Percentiles rank a stretch among this genome's conserved stretches.
These are phyloP conservation scores for Microcebus jonahi DNA, from an alignment of 2,113 vertebrate species.

Conservation along the genomic window DNA sequence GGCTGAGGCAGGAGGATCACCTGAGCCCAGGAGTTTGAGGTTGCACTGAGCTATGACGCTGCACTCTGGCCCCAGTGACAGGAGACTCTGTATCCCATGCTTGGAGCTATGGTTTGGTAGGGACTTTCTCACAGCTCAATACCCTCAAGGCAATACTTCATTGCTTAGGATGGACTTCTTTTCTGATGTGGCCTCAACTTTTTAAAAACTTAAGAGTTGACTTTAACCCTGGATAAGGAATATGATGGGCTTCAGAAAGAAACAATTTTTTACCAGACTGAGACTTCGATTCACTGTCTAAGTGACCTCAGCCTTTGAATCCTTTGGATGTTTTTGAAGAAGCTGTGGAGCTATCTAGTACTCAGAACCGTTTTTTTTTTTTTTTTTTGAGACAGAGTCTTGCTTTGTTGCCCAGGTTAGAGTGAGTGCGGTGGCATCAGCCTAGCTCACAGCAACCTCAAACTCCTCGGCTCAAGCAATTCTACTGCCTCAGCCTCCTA, in stretches of 20 bases:
- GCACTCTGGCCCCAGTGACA: not conserved
- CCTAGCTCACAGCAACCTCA: no score
- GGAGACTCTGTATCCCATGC: constrained; percentile 85
- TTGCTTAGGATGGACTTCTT: constrained; percentile 92
- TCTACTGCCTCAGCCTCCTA: no score
- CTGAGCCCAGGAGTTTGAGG: not conserved
- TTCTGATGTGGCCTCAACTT: constrained; percentile 93
- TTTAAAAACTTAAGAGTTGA: constrained; percentile 91
- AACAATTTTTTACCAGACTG: constrained; percentile 92
- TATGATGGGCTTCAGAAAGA: constrained; percentile 91
- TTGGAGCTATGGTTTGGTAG: constrained; percentile 92
- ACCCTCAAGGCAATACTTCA: constrained; percentile 93
- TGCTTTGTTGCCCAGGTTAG: no score
- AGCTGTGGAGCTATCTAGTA: constrained; percentile 97
- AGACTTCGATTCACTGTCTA: constrained; percentile 94
- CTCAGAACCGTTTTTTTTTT: constrained; percentile 91
- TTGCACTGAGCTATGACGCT: not conserved
- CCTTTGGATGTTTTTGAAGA: constrained; percentile 97
- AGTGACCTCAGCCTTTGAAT: constrained; percentile 96
- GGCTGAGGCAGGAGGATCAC: not conserved
- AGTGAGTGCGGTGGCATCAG: no score
- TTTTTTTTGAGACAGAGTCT: no score
- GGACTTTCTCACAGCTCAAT: constrained; percentile 90
- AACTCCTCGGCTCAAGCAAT: no score
- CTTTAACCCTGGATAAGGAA: constrained; percentile 91